A percentile compares a stretch with the other conserved stretches of the same genome.
Evolutionary conservation across 2,113 vertebrate genomes (phyloP).

Genomic region (Azemiops feae): DNA sequence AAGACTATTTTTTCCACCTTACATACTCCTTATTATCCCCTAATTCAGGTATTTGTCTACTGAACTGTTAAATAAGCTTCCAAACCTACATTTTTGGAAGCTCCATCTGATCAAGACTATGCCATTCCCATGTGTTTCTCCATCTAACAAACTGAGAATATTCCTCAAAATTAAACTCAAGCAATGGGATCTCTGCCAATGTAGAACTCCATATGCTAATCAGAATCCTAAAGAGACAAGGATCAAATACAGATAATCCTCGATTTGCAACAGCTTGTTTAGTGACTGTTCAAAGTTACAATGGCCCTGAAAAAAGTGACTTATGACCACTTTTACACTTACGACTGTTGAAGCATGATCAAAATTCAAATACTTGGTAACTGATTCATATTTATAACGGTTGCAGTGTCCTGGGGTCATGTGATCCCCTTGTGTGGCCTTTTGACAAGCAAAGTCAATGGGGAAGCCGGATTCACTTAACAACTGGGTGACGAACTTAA

Average conservation of each 20-base stretch:
- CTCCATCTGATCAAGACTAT: neutral
- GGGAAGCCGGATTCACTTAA: too few relatives aligned
- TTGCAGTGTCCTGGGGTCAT: too few relatives aligned
- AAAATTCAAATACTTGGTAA: too few relatives aligned
- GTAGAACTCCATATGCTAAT: neutral
- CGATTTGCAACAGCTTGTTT: too few relatives aligned
- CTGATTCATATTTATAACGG: too few relatives aligned
- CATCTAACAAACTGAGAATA: neutral
- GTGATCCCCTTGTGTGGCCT: too few relatives aligned
- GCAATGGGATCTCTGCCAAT: neutral
- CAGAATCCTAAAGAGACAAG: neutral
- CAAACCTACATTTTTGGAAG: neutral
- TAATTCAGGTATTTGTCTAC: neutral
- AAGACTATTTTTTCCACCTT: neutral
- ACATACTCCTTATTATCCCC: neutral
- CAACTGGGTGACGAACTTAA: too few relatives aligned
- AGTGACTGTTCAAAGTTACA: too few relatives aligned
- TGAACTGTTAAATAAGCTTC: neutral
- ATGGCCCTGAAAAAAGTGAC: too few relatives aligned
- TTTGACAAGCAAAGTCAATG: too few relatives aligned
- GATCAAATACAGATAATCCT: neutral
- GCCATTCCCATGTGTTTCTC: neutral
- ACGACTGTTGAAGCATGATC: too few relatives aligned
- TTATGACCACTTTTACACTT: too few relatives aligned
- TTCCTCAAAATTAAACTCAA: neutral